Percentiles rank a stretch among this genome's conserved stretches.
phyloP scores from a whole-genome alignment of 2,797 vertebrate genomes.

The Euthynnus affinis region DNA sequence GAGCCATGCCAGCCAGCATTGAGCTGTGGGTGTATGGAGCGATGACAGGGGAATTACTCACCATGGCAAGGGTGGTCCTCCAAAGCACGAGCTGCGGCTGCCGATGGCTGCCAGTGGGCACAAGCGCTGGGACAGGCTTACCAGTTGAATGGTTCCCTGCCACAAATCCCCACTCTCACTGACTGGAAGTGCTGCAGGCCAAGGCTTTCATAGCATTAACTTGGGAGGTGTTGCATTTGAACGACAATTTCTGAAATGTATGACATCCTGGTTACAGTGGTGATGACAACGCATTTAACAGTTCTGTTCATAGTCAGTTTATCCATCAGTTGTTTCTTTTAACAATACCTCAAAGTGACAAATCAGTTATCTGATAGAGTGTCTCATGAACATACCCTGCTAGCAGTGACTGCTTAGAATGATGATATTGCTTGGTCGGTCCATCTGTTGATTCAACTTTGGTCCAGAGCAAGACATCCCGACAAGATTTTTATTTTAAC shows the following conservation, averaged over 20 bases:
- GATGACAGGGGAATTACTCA: conserved; percentile 81
- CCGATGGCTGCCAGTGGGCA: conserved; percentile 75
- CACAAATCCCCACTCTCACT: conserved; percentile 62
- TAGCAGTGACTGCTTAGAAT: background rate
- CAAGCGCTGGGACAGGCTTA: conserved; percentile 59
- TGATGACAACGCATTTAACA: background rate
- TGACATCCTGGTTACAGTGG: conserved; percentile 11
- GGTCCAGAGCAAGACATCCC: too few relatives aligned
- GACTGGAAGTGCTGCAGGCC: conserved; percentile 48
- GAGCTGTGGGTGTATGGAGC: conserved; percentile 77
- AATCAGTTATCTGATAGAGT: background rate
- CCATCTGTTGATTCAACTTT: too few relatives aligned
- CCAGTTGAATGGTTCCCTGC: conserved; percentile 55
- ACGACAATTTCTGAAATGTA: conserved; percentile 26
- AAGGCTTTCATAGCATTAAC: conserved; percentile 44
- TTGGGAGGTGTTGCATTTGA: conserved; percentile 31
- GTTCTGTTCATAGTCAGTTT: too few relatives aligned
- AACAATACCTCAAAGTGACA: too few relatives aligned
- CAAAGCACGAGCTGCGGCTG: conserved; percentile 56
- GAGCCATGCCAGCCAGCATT: conserved; percentile 82
- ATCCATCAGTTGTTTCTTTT: too few relatives aligned
- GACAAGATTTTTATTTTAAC: too few relatives aligned
- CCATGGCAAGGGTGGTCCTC: conserved; percentile 81
- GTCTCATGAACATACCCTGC: background rate
- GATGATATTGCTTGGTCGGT: too few relatives aligned